Base-by-base conservation (phyloP, 2,797 vertebrate genomes). In the Chaunax sp. region DNA sequence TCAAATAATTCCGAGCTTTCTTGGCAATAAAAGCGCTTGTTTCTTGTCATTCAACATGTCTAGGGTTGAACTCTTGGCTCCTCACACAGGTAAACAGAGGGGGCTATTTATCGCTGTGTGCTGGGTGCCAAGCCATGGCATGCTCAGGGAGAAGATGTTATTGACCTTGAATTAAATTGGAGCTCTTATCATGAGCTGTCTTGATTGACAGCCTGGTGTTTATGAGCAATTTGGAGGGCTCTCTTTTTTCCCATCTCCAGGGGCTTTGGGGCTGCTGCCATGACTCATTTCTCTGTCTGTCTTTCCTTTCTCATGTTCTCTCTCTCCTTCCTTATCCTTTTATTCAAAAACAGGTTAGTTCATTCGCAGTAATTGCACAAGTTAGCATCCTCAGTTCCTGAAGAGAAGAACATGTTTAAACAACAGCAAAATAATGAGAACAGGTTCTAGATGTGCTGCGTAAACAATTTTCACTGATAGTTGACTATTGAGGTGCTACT, bases 151-250 rank as follows among this genome's bases (percentile, higher is more conserved):
- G 83, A 81, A 64, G 61, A 79, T 66, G 79, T 62, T 75, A 82
- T 83, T 89, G 85, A 90, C 87, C 90, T 91, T 90, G 87, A 89
- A 75, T 83, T 84, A 73, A 81, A 89, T 83, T 69, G 50, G 61
- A 83, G 65, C 71, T 70, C 84, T 89, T 90, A 90, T 90, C 86
- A 83, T 90, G 68, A 73, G 62, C 53, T 64, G 68, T 65, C 71
- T 80, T 91, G 89, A 92, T 82, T 92, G 87, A 88, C 88, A 91
- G 89, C 67, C 25, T 14, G 53, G 54, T 84, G 81, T 85, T 85
- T 84, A 82, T 75, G 69, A 79, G 82, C 66, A 62, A 54, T 46
- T 46, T 64, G 70, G 67, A 87, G 67, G 75, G 28, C 1, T 54
- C 56, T 80, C 56, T 30, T 59, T 83, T 86, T 81, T 40, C 70